Evolutionary conservation across 2,797 vertebrate species (phyloP).

Genomic region (Clarias fuscus): DNA sequence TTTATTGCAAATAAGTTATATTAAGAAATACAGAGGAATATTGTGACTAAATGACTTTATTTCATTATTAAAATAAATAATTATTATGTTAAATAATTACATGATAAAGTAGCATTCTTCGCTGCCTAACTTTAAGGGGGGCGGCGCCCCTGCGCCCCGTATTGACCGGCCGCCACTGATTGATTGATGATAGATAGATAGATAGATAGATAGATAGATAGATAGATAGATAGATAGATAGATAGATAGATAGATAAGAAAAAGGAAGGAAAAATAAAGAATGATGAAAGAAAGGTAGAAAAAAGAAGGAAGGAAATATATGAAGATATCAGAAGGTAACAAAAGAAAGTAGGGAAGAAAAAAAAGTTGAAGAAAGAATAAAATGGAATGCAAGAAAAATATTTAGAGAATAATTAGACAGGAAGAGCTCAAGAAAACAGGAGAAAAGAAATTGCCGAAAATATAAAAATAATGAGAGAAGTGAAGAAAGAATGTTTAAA

Average conservation of each 20-base stretch:
- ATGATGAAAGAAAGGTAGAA: background rate
- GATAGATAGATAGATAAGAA: too few relatives aligned
- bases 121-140: too few relatives aligned
- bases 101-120: too few relatives aligned
- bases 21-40: too few relatives aligned
- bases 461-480: background rate
- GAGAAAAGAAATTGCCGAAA: background rate
- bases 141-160: too few relatives aligned
- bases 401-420: background rate
- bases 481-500: background rate
- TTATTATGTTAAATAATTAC: too few relatives aligned
- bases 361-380: background rate
- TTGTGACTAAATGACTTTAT: too few relatives aligned
- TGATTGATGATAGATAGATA: background rate
- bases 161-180: too few relatives aligned
- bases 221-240: background rate
- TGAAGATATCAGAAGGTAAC: background rate
- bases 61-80: too few relatives aligned
- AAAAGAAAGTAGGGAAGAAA: background rate
- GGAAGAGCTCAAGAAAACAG: background rate
- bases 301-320: too few relatives aligned
- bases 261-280: background rate
- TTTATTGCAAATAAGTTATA: too few relatives aligned
- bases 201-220: background rate
- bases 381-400: background rate